Conservation (phyloP, 1,140 invertebrate genomes). For the Drosophila chauvacae region DNA sequence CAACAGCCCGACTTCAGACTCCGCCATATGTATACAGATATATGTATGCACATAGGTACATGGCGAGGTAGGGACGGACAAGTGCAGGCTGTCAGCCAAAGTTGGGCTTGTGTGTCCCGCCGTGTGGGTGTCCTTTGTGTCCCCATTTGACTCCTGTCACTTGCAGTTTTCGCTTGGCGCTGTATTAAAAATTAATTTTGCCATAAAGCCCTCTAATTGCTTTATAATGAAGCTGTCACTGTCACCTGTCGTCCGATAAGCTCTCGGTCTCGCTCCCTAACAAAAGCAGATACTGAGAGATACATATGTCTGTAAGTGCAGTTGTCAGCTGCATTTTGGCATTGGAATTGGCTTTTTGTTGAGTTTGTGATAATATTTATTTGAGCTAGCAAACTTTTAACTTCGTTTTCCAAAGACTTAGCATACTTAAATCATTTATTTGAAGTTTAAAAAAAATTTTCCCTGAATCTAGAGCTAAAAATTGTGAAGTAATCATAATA, state of each 20-base stretch:
- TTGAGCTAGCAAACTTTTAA: neutral
- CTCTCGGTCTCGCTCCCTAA: conserved; percentile 55
- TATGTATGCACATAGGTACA: neutral
- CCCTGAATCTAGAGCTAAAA: too few relatives aligned
- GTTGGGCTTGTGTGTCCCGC: conserved; percentile 17
- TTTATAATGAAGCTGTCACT: conserved; percentile 82
- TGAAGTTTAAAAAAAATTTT: too few relatives aligned
- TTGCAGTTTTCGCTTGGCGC: conserved; percentile 66
- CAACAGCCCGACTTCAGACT: conserved; percentile 25
- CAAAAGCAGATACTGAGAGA: conserved; percentile 19
- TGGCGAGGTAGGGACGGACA: conserved; percentile 29
- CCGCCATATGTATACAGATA: neutral
- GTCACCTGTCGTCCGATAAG: conserved; percentile 79
- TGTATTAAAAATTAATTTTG: conserved; percentile 78
- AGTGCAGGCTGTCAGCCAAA: conserved; percentile 47
- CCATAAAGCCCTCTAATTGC: conserved; percentile 66
- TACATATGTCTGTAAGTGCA: conserved; percentile 7
- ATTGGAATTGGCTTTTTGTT: conserved; percentile 3
- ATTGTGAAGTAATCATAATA: neutral
- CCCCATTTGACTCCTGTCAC: conserved; percentile 72
- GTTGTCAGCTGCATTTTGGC: conserved; percentile 26
- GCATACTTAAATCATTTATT: too few relatives aligned
- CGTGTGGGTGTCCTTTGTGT: conserved; percentile 47
- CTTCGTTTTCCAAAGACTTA: too few relatives aligned
- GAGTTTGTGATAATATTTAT: neutral